Evolutionary conservation across 2,797 vertebrate genomes (phyloP), one percentile per base, ranked within the genome.

Genomic region (Gymnoscopelus microlampas): DNA sequence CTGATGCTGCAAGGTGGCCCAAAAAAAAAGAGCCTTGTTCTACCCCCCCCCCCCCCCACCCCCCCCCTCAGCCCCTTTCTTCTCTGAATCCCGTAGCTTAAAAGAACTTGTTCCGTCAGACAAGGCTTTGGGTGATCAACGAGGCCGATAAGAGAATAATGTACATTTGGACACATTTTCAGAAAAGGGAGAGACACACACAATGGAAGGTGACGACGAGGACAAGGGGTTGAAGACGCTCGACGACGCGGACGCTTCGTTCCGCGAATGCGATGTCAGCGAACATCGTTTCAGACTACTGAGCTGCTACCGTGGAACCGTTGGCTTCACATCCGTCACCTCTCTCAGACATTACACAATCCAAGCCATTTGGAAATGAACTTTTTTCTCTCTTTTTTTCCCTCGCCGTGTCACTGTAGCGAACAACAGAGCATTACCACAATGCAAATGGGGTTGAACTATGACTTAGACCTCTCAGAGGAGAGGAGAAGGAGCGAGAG

Each of bases 401-500:
- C 5, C 9, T 44, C 39, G 1, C 39, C 9, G 39, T 44, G 8
- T 44, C 39, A 44, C 39, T 78, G 71, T 53, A 74, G 73, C 75
- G 85, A 77, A 77, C 78, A 87, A 71, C 74, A 79, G 76, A 87
- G 84, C 79, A 81, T 85, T 72, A 78, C 70, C 73, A 79, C 69
- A 71, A 90, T 89, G 88, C 84, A 90, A 91, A 90, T 92, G 76
- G 78, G 61, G 82, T 71, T 91, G 89, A 87, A 88, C 89, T 91
- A 35, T 88, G 91, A 89, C 89, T 89, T 67, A 15, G 83, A 88
- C 77, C 80, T 67, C 69, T 67, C 69, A 72, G 76, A 87, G 78
- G 61, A 57, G 63, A 53, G 71, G 57, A 15, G 15, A 50, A 57
- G 15, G 48, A 19, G 47, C 14, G 57, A 53, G 14, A 24, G 10